Evolutionary conservation across 2,888 invertebrate species (phyloP).

Genomic region (Macaria liturata): DNA sequence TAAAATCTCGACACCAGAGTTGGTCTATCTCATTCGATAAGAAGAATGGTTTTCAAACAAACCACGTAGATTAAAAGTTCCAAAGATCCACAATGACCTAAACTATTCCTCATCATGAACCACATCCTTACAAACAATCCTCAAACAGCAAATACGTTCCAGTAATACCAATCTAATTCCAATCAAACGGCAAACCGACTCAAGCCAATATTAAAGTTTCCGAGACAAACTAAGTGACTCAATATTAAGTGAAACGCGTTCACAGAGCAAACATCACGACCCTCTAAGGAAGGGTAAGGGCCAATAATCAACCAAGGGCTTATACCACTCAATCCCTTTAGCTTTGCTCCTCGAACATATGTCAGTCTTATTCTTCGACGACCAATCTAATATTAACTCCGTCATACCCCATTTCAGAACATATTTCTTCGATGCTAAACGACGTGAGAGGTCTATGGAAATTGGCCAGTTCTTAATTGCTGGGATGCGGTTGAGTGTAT

Average conservation of each 20-base stretch:
- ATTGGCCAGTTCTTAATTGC: slow-evolving; percentile 38
- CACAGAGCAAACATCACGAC: slow-evolving; percentile 68
- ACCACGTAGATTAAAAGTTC: too few species aligned
- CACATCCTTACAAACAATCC: too few species aligned
- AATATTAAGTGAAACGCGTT: slow-evolving; percentile 44
- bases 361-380: slow-evolving; percentile 57
- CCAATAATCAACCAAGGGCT: slow-evolving; percentile 77
- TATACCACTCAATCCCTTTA: slow-evolving; percentile 73
- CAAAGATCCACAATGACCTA: too few species aligned
- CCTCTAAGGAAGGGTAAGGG: slow-evolving; percentile 60
- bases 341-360: slow-evolving; percentile 70
- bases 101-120: too few species aligned
- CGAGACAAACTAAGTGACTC: slow-evolving; percentile 26
- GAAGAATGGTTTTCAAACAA: too few species aligned
- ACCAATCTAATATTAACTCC: slow-evolving; percentile 51
- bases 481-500: slow-evolving; percentile 25
- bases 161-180: slow-evolving; percentile 1
- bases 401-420: slow-evolving; percentile 21
- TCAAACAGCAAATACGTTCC: too few species aligned
- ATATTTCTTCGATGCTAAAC: slow-evolving; percentile 15
- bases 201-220: slow-evolving; percentile 27
- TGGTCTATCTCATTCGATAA: too few species aligned
- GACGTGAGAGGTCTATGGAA: slow-evolving; percentile 19
- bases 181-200: slow-evolving; percentile 9
- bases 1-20: too few species aligned